Conservation (phyloP, 2,797 vertebrate genomes). For the Benthosema pterotum region DNA sequence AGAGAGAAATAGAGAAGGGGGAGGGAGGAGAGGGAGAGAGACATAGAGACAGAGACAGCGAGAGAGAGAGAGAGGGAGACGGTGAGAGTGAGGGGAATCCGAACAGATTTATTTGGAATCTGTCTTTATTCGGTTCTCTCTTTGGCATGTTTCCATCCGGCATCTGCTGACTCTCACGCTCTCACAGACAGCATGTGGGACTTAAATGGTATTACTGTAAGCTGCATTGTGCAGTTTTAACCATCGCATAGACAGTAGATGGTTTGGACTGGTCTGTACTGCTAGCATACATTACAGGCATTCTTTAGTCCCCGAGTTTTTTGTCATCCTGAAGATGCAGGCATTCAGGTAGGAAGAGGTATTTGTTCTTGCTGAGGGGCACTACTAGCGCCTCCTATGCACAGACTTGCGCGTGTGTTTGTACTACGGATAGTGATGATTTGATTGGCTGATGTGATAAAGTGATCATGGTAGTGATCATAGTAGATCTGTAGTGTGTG, state of each 20-base stretch:
- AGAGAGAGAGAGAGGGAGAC: slow-evolving; percentile 11
- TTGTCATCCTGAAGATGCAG: slow-evolving; percentile 11
- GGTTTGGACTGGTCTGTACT: slow-evolving; percentile 14
- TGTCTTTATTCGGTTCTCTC: slow-evolving; percentile 25
- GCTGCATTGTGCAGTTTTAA: slow-evolving; percentile 51
- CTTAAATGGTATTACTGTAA: slow-evolving; percentile 63
- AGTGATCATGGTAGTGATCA: no score
- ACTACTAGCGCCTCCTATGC: no score
- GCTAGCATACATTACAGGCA: background rate
- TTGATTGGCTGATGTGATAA: no score
- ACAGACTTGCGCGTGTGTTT: no score
- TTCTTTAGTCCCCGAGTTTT: background rate
- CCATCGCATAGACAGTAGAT: slow-evolving; percentile 47
- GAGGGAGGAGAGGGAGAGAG: slow-evolving; percentile 4
- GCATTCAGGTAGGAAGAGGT: slow-evolving; percentile 45
- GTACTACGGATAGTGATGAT: no score
- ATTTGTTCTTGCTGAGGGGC: background rate
- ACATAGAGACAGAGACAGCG: slow-evolving; percentile 1
- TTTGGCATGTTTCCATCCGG: slow-evolving; percentile 40
- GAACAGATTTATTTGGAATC: background rate
- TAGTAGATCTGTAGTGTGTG: no score
- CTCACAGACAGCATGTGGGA: slow-evolving; percentile 57
- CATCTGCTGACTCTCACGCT: slow-evolving; percentile 52
- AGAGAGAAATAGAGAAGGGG: background rate
- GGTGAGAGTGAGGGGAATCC: no score